Base-by-base conservation (phyloP, 2,113 vertebrate species). In the Seriola quinqueradiata region DNA sequence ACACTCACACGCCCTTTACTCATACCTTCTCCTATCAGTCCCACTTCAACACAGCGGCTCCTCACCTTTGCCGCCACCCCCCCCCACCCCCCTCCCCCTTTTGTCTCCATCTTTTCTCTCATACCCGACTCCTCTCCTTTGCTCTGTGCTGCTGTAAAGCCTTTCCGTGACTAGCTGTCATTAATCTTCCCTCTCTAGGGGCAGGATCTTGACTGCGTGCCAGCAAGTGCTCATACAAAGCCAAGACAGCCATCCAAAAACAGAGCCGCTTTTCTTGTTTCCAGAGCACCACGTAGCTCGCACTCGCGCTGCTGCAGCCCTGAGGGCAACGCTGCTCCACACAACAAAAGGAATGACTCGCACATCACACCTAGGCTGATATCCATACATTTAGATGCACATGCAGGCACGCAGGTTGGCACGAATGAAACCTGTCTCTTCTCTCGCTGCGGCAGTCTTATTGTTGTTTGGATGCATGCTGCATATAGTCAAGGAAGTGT, bases 121-220 rank as follows among this genome's bases (percentile, higher is more conserved):
- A 58, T 68, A 36, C 57, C 83, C 77, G 38, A 61, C 65, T 61
- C 48, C 65, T 71, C 92, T 91, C 85, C 66, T 92, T 23, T 40
- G 9, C 90, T 93, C 93, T 79, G 25, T 34, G 61, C 75, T 79
- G 85, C 81, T 91, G 88, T 90, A 87, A 90, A 92, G 87, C 88
- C 94, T 92, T 95, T 94, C 87, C 95, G 94, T 96, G 95, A 96
- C 95, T 95, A 93, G 94, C 92, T 95, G 91, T 95, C 94, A 95
- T 95, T 95, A 95, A 95, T 96, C 94, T 94, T 92, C 90, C 70
- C 83, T 95, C 92, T 94, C 93, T 84, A 79, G 88, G 93, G 94
- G 93, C 92, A 94, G 93, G 86, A 93, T 93, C 87, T 95, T 95
- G 95, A 94, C 88, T 86, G 83, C 23, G 52, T 94, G 94, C 95